Evolutionary conservation across 2,797 vertebrate genomes (phyloP), one percentile per base, ranked within the genome.

Genomic region (Micromesistius poutassou): DNA sequence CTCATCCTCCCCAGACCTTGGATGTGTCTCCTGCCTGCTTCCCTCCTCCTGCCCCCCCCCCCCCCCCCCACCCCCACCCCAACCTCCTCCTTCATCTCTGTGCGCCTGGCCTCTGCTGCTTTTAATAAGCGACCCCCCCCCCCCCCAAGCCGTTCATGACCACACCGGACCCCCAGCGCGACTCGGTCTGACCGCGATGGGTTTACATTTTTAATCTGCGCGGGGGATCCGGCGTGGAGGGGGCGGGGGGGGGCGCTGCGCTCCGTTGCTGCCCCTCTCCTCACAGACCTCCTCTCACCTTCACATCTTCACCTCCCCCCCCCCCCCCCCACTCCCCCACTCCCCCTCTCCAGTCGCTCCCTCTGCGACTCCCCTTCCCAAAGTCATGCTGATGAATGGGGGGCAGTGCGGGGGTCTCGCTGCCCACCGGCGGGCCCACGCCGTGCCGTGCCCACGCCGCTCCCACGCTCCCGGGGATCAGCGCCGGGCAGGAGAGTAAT

Each of bases 311-410:
- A 91, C 92, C 91, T 88, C 83, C 87, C 76, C 79, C 70, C 66
- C 79, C 77, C 83, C 75, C 75, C 78, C 76, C 72, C 78, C 76
- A 71, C 91, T 89, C 89, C 83, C 87, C 75, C 79, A 14, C 31
- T 33, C 78, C 76, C 71, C 78, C 76, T 71, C 91, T 89, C 89
- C 83, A 87, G 74, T 77, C 12, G 62, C 19, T 36, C 28, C 38
- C 22, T 25, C 78, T 82, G 75, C 80, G 50, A 71, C 73, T 82
- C 81, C 81, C 80, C 87, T 82, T 89, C 83, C 86, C 89, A 89
- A 90, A 91, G 92, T 91, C 89, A 89, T 77, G 55, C 89, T 95
- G 94, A 95, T 94, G 92, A 94, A 95, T 94, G 89, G 92, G 92
- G 62, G 87, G 90, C 87, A 72, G 75, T 85, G 89, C 90, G 90